A percentile compares a stretch with the other conserved stretches of the same genome.
Evolutionary conservation across 1,140 invertebrate genomes (phyloP).

Genomic region (Maniola jurtina): DNA sequence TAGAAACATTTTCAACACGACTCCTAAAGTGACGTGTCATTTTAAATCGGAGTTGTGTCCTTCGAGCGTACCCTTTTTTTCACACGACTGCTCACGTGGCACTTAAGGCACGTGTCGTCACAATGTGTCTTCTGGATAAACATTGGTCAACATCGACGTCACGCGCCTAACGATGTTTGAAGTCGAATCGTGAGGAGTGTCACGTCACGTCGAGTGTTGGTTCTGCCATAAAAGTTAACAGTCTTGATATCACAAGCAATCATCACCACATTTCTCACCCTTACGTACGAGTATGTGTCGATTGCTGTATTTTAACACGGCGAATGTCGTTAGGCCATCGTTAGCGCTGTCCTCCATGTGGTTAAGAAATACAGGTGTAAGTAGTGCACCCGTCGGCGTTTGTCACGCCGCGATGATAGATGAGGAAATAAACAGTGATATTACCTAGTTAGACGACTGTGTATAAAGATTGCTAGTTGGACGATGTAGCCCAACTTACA

Average conservation of each 20-base stretch:
- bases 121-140: no score
- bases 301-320: conserved; percentile 37
- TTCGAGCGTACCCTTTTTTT: no score
- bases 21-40: no score
- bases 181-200: no score
- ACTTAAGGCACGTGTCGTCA: no score
- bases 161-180: no score
- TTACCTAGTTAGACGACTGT: conserved; percentile 44
- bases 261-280: conserved; percentile 20
- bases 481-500: neutral
- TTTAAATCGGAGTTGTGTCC: no score
- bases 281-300: conserved; percentile 25
- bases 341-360: conserved; percentile 48
- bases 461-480: conserved; percentile 33
- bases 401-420: conserved; percentile 56
- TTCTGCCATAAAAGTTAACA: conserved; percentile 2
- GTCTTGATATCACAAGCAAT: conserved; percentile 11
- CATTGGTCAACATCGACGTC: no score
- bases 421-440: conserved; percentile 50
- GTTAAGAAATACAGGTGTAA: conserved; percentile 50
- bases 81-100: no score
- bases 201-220: no score
- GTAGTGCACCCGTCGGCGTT: conserved; percentile 45
- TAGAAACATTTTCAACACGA: neutral
- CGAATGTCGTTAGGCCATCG: conserved; percentile 46